A percentile compares a stretch with the other conserved stretches of the same genome.
Conservation (phyloP, 2,797 vertebrate species). For the Hozukius guyotensis region DNA sequence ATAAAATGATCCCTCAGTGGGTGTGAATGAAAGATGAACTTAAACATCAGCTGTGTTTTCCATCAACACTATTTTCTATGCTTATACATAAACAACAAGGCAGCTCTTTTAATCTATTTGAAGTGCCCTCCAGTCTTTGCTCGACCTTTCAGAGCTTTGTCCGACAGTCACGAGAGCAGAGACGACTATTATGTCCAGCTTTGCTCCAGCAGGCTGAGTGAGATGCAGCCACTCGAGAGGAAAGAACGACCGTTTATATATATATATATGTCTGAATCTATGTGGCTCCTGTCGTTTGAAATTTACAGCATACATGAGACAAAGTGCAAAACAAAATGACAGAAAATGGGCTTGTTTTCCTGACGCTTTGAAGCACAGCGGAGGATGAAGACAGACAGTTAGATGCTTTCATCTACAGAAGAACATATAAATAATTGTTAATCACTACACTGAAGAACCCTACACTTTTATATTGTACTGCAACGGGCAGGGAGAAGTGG, state of each 20-base stretch:
- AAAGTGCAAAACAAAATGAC: conserved; percentile 35
- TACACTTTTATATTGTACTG: neutral
- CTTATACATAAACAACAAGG: conserved; percentile 49
- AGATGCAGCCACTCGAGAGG: conserved; percentile 32
- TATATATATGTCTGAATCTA: conserved; percentile 15
- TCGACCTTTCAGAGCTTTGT: conserved; percentile 51
- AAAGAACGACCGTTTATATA: neutral
- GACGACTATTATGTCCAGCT: conserved; percentile 42
- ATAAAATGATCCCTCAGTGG: conserved; percentile 42
- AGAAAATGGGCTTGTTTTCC: conserved; percentile 39
- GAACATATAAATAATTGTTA: conserved; percentile 20
- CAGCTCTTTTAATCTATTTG: conserved; percentile 57
- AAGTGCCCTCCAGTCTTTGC: conserved; percentile 55
- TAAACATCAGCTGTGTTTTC: conserved; percentile 39
- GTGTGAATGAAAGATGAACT: conserved; percentile 42
- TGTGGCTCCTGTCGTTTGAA: conserved; percentile 11
- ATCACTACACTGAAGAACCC: neutral
- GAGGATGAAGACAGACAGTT: conserved; percentile 2
- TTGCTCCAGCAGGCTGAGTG: conserved; percentile 36
- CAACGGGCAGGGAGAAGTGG: neutral
- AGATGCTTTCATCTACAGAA: conserved; percentile 36
- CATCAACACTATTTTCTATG: conserved; percentile 43
- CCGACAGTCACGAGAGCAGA: conserved; percentile 38
- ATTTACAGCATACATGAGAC: conserved; percentile 21
- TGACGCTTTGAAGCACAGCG: conserved; percentile 32